phyloP scores from a whole-genome alignment of 2,797 vertebrate species.

The Margarornis squamiger region DNA sequence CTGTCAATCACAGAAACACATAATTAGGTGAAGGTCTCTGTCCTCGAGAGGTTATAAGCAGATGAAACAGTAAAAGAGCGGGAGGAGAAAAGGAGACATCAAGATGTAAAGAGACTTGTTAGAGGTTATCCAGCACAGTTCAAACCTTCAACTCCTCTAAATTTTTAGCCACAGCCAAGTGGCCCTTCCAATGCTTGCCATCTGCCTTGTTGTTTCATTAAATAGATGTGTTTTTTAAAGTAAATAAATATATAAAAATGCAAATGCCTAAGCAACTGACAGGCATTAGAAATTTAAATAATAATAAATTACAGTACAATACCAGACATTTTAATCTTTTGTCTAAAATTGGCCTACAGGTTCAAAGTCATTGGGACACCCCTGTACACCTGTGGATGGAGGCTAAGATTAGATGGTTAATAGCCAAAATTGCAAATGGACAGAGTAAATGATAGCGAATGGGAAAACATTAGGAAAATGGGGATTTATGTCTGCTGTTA shows the following conservation, averaged over 20 bases:
- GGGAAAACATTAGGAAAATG: constrained; percentile 1
- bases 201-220: constrained; percentile 21
- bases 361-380: neutral
- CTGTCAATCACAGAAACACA: neutral
- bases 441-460: neutral
- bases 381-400: neutral
- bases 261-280: neutral
- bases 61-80: neutral
- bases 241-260: neutral
- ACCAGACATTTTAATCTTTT: constrained; percentile 6
- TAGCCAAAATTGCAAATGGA: neutral
- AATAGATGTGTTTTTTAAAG: neutral
- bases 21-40: neutral
- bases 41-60: neutral
- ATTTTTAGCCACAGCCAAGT: neutral
- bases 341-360: neutral
- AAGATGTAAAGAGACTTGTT: neutral
- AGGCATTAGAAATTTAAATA: constrained; percentile 21
- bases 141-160: neutral
- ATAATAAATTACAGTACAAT: neutral
- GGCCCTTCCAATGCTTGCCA: neutral
- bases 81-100: neutral
- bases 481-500: constrained; percentile 3
- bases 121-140: neutral
- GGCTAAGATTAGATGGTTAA: neutral